Evolutionary conservation across 2,113 vertebrate species (phyloP).

Genomic region (Melanerpes aurifrons): DNA sequence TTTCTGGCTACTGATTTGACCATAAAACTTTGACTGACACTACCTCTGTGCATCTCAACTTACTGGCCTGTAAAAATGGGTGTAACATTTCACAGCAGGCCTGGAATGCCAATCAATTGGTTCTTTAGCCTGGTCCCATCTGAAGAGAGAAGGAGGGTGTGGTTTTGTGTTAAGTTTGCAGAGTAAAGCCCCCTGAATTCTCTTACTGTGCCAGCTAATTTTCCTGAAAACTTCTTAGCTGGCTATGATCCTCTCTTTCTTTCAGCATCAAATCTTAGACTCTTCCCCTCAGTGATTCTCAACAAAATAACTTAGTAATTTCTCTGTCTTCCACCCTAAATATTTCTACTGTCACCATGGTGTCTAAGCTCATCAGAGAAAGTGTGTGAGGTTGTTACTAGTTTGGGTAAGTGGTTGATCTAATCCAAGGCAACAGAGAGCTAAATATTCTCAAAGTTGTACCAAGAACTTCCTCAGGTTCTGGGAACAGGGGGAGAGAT

Average conservation of each 20-base stretch:
- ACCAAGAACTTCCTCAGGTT: not conserved
- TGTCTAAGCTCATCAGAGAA: conserved; percentile 10
- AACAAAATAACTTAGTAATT: conserved; percentile 13
- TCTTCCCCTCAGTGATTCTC: not conserved
- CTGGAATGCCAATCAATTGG: not conserved
- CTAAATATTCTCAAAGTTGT: not conserved
- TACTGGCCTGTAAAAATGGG: conserved; percentile 1
- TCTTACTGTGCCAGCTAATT: not conserved
- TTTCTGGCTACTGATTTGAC: not conserved
- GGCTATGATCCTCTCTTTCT: not conserved
- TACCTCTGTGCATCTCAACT: not conserved
- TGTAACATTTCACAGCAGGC: conserved; percentile 8
- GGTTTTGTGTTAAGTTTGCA: not conserved
- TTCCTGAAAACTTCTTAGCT: not conserved
- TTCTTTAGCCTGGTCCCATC: not conserved
- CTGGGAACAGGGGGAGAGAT: not conserved
- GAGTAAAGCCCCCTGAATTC: not conserved
- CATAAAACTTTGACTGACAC: not conserved
- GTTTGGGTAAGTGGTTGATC: not conserved
- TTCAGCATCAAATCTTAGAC: not conserved
- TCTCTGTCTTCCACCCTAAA: conserved; percentile 20
- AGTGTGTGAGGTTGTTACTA: not conserved
- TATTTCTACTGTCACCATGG: conserved; percentile 34
- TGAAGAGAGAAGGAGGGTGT: not conserved
- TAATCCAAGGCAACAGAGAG: not conserved